Conservation (phyloP, 1,140 invertebrate species). For the Steinernema khuongi region DNA sequence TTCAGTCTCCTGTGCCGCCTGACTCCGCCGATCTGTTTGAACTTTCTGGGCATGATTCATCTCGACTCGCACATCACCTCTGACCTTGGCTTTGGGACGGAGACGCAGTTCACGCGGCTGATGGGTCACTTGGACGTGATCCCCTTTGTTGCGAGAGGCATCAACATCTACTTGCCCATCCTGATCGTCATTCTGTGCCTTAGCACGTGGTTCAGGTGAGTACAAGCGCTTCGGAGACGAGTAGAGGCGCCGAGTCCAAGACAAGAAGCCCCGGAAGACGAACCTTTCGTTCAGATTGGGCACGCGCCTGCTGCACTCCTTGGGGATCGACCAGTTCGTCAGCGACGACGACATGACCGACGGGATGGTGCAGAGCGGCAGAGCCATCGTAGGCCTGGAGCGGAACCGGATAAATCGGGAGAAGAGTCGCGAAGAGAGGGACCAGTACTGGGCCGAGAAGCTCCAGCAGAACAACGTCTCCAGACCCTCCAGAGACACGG, state of each 20-base stretch:
- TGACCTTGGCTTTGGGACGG: conserved; percentile 61
- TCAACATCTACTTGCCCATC: conserved; percentile 98
- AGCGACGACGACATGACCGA: conserved; percentile 56
- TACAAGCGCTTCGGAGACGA: not conserved
- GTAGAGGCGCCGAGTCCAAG: not conserved
- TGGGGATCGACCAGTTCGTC: conserved; percentile 57
- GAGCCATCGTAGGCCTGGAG: conserved; percentile 40
- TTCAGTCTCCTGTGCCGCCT: conserved; percentile 84
- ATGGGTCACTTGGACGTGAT: conserved; percentile 99
- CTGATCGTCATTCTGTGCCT: conserved; percentile 85
- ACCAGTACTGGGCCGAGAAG: conserved; percentile 11
- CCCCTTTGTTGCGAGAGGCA: conserved; percentile 89
- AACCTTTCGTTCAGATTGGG: conserved; percentile 41
- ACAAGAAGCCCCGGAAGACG: not conserved
- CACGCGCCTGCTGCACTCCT: conserved; percentile 46
- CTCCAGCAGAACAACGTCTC: conserved; percentile 1
- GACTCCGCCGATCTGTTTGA: conserved; percentile 94
- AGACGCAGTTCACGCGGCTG: conserved; percentile 67
- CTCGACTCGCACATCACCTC: conserved; percentile 94
- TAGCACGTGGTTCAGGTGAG: conserved; percentile 76
- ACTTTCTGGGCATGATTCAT: conserved; percentile 93
- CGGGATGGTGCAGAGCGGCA: conserved; percentile 52
- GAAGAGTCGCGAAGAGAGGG: conserved; percentile 8
- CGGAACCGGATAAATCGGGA: conserved; percentile 21
- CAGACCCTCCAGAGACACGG: not conserved